Conservation (phyloP, 2,113 vertebrate species). For the Xiphophorus couchianus region DNA sequence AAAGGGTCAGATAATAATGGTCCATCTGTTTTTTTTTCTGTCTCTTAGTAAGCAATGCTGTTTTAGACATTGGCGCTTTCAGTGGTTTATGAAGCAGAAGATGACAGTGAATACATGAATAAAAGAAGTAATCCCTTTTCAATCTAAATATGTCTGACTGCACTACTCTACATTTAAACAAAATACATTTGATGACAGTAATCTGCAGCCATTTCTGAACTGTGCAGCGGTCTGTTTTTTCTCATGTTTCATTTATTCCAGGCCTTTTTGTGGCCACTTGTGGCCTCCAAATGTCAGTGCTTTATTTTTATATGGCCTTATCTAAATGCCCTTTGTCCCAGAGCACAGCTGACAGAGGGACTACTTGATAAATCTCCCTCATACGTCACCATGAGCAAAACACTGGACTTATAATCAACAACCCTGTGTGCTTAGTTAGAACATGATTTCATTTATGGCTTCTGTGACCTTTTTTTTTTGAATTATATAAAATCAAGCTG, state of each 20-base stretch:
- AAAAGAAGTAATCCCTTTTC: constrained; percentile 40
- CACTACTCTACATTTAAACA: constrained; percentile 43
- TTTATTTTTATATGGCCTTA: constrained; percentile 46
- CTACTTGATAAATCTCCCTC: constrained; percentile 34
- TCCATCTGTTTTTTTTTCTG: not conserved
- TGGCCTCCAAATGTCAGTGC: constrained; percentile 54
- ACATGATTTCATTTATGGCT: constrained; percentile 65
- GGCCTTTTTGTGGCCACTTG: constrained; percentile 35
- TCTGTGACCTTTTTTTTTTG: constrained; percentile 60
- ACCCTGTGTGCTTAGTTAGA: constrained; percentile 13
- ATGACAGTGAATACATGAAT: constrained; percentile 18
- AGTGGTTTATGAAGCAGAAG: constrained; percentile 1
- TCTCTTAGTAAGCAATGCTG: constrained; percentile 3
- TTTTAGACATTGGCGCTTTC: not conserved
- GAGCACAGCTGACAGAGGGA: constrained; percentile 23
- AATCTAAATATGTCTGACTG: constrained; percentile 53
- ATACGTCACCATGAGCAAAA: constrained; percentile 50
- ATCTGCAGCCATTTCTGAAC: constrained; percentile 36
- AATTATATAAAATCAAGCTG: constrained; percentile 45
- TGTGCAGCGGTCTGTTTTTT: constrained; percentile 18
- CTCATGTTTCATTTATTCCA: constrained; percentile 26
- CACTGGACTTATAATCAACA: constrained; percentile 62
- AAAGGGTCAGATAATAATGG: too few relatives aligned
- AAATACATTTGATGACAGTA: constrained; percentile 43
- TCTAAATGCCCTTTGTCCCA: constrained; percentile 44